Base-by-base conservation (phyloP, 2,888 invertebrate species). In the Chloroclystis v-ata region DNA sequence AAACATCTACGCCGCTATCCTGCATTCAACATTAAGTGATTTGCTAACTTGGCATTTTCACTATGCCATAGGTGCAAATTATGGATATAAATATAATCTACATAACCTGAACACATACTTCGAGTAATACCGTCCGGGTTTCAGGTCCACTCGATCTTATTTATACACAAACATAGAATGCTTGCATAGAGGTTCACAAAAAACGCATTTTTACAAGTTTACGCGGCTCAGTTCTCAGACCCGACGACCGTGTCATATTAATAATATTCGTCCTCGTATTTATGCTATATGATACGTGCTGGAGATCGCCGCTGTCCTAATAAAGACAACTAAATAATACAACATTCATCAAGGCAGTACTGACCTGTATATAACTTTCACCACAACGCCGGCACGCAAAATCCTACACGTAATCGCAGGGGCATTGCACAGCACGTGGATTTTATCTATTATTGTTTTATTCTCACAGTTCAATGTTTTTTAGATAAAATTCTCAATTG, bases 401-500 rank as follows among this genome's bases (percentile, higher is more conserved):
- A 62, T 53, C 63, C 61, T 62, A 73, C 71, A 73, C 76, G 78
- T 77, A 70, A 73, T 75, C 72, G 54, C 72, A 57, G 65, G 55
- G 65, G 69, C 70, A 67, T 62, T 64, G 69, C 65, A 76, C 73
- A 72, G 71, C 76, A 64, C 70, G 70, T 71, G 50, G 69, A 66
- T 60, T 56, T 63, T 63, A 71, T 71, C 68, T 74, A 71, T 67
- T 68, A 73, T 61, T 65, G 72, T 76, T 74, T 77, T 78, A 73
- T 81, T 76, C 77, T 78, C 78, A 81, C 74, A 75, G 74, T 67
- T 72, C 70, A 72, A 70, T 72, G 63, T 76, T 80, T 78, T 78
- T 75, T 69, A 10, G 16, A 69, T 4, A n/a, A 49, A 43, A 48
- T 54, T 49, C 42, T 47, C 13, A 14, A 35, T 28, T 76, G 75